These are phyloP conservation scores for Helostoma temminkii DNA, from an alignment of 2,797 vertebrate genomes.

Conservation along the genomic window DNA sequence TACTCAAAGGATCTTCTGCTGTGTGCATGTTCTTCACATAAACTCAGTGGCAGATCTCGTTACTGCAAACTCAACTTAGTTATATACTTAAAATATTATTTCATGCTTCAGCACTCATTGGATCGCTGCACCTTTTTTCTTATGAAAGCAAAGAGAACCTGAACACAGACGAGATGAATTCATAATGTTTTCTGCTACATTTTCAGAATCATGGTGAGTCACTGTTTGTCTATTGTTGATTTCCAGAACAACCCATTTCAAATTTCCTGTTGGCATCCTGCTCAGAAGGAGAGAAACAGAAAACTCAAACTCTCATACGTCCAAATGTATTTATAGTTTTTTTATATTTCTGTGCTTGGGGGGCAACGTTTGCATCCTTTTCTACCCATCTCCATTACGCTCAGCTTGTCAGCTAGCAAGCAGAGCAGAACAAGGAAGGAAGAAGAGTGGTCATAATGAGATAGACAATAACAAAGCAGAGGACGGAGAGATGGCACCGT, in stretches of 20 bases:
- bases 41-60: constrained; percentile 34
- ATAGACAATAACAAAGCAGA: constrained; percentile 53
- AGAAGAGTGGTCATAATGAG: constrained; percentile 66
- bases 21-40: constrained; percentile 21
- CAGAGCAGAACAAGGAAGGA: constrained; percentile 60
- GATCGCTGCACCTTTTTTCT: constrained; percentile 27
- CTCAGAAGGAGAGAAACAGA: constrained; percentile 30
- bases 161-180: constrained; percentile 41
- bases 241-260: constrained; percentile 50
- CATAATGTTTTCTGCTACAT: constrained; percentile 45
- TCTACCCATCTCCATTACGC: constrained; percentile 69
- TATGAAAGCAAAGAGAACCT: constrained; percentile 21
- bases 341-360: constrained; percentile 41
- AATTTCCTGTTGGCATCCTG: constrained; percentile 57
- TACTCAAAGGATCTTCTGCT: constrained; percentile 26
- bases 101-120: constrained; percentile 30
- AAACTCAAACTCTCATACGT: constrained; percentile 63
- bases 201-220: constrained; percentile 44
- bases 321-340: constrained; percentile 70
- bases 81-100: constrained; percentile 46
- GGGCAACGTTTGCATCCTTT: constrained; percentile 36
- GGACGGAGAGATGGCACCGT: constrained; percentile 54
- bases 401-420: constrained; percentile 61
- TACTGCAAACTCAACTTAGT: constrained; percentile 30
- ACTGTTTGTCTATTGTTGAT: constrained; percentile 47